phyloP scores from a whole-genome alignment of 2,113 vertebrate species.

The Pelobates fuscus region DNA sequence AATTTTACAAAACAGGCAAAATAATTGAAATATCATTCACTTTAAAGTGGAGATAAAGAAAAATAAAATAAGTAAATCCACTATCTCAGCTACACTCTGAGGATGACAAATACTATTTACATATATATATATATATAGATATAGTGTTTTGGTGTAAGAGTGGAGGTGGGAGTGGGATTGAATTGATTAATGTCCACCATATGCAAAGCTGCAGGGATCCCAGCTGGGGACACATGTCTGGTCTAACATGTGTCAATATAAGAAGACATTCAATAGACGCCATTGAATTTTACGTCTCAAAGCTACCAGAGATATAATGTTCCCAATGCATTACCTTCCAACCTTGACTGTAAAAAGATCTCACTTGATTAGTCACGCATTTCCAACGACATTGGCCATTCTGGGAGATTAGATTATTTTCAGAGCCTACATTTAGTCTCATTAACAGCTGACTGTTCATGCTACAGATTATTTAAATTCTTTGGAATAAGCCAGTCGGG shows the following conservation, averaged over 20 bases:
- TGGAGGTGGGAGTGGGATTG: not conserved
- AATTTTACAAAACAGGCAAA: too few relatives aligned
- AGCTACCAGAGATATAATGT: slow-evolving; percentile 39
- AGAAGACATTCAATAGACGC: slow-evolving; percentile 41
- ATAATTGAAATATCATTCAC: too few relatives aligned
- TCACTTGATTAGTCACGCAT: slow-evolving; percentile 30
- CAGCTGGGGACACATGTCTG: slow-evolving; percentile 37
- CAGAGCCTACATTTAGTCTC: not conserved
- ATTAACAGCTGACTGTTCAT: slow-evolving; percentile 40
- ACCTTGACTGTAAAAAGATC: slow-evolving; percentile 37
- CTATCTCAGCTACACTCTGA: too few relatives aligned
- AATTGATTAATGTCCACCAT: slow-evolving; percentile 21
- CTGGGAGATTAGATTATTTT: slow-evolving; percentile 10
- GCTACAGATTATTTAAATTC: slow-evolving; percentile 35
- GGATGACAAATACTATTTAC: too few relatives aligned
- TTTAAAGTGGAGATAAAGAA: too few relatives aligned
- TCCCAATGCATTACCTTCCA: slow-evolving; percentile 39
- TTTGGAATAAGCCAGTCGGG: not conserved
- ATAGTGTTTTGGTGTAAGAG: not conserved
- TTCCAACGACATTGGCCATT: slow-evolving; percentile 20
- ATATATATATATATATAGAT: too few relatives aligned
- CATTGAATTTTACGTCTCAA: slow-evolving; percentile 38
- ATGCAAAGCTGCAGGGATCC: not conserved
- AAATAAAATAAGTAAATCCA: too few relatives aligned
- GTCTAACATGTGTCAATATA: slow-evolving; percentile 17